Conservation (phyloP, 2,888 invertebrate genomes). For the Noctua janthina region DNA sequence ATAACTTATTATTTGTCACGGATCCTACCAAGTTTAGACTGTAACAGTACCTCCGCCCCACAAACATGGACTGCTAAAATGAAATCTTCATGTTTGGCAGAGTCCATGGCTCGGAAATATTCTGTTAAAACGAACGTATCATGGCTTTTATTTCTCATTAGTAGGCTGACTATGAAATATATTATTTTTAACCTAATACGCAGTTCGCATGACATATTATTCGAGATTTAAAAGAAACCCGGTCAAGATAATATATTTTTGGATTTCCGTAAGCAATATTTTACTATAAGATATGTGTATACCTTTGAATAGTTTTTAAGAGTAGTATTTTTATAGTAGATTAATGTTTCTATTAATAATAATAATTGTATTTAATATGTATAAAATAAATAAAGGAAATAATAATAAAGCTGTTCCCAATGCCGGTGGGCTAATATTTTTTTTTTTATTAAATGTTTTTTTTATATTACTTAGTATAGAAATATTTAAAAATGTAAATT, state of each 20-base stretch:
- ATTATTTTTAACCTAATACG: slow-evolving; percentile 4
- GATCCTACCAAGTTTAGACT: slow-evolving; percentile 36
- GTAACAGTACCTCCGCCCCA: neutral
- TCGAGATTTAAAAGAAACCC: slow-evolving; percentile 19
- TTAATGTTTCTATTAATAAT: neutral
- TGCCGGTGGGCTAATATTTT: too few relatives aligned
- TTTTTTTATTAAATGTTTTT: too few relatives aligned
- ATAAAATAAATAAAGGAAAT: too few relatives aligned
- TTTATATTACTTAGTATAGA: too few relatives aligned
- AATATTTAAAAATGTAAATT: too few relatives aligned
- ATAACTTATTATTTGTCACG: neutral
- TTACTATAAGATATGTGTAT: neutral
- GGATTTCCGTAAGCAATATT: slow-evolving; percentile 20
- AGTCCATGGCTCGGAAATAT: neutral
- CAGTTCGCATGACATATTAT: slow-evolving; percentile 14
- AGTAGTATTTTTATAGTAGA: neutral
- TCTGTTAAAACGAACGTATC: slow-evolving; percentile 1
- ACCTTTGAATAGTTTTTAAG: neutral
- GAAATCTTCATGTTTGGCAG: slow-evolving; percentile 45
- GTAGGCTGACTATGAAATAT: slow-evolving; percentile 12
- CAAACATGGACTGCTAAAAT: slow-evolving; percentile 60
- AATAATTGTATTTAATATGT: too few relatives aligned
- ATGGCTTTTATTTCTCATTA: slow-evolving; percentile 41
- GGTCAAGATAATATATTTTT: slow-evolving; percentile 22
- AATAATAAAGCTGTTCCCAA: too few relatives aligned